These are phyloP conservation scores for Pseudomyrmex dendroicus DNA, from an alignment of 1,140 invertebrate species.

Conservation along the genomic window DNA sequence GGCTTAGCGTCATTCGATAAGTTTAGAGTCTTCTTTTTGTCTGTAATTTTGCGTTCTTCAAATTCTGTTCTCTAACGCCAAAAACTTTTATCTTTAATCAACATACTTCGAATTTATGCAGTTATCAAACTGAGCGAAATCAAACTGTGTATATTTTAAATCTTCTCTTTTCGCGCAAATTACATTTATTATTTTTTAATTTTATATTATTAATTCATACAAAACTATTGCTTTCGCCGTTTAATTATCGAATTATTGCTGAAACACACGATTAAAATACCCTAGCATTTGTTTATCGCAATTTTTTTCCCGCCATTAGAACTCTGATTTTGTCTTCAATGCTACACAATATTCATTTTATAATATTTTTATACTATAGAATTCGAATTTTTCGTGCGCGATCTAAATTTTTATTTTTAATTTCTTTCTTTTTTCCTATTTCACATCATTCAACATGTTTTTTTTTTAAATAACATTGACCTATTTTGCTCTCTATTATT, in stretches of 20 bases:
- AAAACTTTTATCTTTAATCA: constrained; percentile 20
- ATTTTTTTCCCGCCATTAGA: neutral
- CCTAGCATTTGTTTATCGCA: neutral
- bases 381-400: neutral
- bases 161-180: neutral
- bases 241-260: constrained; percentile 4
- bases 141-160: neutral
- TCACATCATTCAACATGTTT: constrained; percentile 2
- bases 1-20: constrained; percentile 36
- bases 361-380: constrained; percentile 1
- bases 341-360: constrained; percentile 13
- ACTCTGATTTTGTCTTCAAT: constrained; percentile 21
- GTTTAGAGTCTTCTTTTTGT: constrained; percentile 23
- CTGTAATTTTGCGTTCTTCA: neutral
- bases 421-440: constrained; percentile 23
- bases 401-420: constrained; percentile 51
- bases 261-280: neutral
- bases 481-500: constrained; percentile 15
- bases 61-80: neutral
- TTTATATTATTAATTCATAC: neutral
- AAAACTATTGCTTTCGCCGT: no score
- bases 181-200: neutral
- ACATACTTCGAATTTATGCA: constrained; percentile 3
- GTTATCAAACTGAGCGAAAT: neutral
- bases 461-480: constrained; percentile 31